Conservation (phyloP, 2,797 vertebrate genomes). For the Parotocinclus haroldoi region DNA sequence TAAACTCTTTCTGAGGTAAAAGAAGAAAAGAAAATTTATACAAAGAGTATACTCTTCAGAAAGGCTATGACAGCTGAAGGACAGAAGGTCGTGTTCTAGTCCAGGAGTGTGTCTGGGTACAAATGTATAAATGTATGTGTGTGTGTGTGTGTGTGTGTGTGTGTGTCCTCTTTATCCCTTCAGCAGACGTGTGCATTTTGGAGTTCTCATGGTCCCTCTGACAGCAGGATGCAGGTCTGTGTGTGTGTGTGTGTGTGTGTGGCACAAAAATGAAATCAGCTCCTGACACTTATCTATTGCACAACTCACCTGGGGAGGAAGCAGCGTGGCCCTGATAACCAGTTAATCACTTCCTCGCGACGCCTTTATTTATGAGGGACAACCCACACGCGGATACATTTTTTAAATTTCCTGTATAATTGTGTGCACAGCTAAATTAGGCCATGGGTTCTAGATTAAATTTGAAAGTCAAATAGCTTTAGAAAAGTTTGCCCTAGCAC, state of each 20-base stretch:
- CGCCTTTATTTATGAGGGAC: conserved; percentile 87
- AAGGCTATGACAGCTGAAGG: too few species aligned
- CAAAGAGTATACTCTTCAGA: too few species aligned
- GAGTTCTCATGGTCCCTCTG: neutral
- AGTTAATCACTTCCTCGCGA: conserved; percentile 80
- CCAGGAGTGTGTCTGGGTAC: too few species aligned
- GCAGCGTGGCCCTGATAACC: conserved; percentile 73
- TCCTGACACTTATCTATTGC: conserved; percentile 65
- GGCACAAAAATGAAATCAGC: conserved; percentile 73
- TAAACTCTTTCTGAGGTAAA: too few species aligned
- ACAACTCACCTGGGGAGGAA: conserved; percentile 75
- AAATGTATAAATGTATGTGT: neutral
- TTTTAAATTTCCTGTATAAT: conserved; percentile 85
- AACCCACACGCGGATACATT: conserved; percentile 84
- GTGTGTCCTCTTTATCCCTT: neutral
- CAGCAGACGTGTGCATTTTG: neutral
- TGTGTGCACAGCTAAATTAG: conserved; percentile 82
- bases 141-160: neutral
- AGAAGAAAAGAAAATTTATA: too few species aligned
- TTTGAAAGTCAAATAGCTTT: conserved; percentile 89
- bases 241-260: neutral
- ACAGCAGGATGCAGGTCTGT: neutral
- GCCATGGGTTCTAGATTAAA: conserved; percentile 80
- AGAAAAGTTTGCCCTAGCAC: conserved; percentile 33
- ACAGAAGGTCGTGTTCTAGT: too few species aligned